These are phyloP conservation scores for Tetramorium parvispinum DNA, from an alignment of 1,140 invertebrate genomes.

Conservation along the genomic window DNA sequence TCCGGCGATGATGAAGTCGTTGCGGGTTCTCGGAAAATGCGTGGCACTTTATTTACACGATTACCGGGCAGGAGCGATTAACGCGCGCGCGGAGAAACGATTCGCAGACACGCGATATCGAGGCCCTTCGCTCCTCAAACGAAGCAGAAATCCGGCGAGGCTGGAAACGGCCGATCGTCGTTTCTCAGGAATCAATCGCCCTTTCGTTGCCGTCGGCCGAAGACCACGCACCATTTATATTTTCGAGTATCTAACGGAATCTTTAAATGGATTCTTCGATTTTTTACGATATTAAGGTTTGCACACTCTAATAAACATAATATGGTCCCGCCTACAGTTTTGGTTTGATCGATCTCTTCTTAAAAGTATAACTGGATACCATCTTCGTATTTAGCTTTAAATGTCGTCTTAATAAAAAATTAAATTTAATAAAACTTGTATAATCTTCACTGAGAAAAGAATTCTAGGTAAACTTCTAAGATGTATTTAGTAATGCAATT, in stretches of 20 bases:
- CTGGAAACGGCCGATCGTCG: neutral
- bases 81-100: conserved; percentile 8
- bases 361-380: neutral
- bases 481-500: no score
- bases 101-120: conserved; percentile 30
- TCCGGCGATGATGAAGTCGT: conserved; percentile 27
- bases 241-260: conserved; percentile 7
- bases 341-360: neutral
- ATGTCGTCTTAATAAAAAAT: neutral
- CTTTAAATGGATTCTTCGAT: neutral
- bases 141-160: conserved; percentile 9
- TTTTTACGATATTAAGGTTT: neutral
- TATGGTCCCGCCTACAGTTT: neutral
- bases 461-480: no score
- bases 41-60: neutral
- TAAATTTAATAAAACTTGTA: neutral
- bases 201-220: neutral
- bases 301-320: neutral
- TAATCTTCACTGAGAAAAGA: neutral
- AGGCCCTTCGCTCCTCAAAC: neutral
- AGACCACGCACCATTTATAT: neutral
- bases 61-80: conserved; percentile 2
- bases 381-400: neutral
- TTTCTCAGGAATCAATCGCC: conserved; percentile 23
- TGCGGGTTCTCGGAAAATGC: neutral